phyloP scores from a whole-genome alignment of 2,888 invertebrate species.

The Saturnia japonica region DNA sequence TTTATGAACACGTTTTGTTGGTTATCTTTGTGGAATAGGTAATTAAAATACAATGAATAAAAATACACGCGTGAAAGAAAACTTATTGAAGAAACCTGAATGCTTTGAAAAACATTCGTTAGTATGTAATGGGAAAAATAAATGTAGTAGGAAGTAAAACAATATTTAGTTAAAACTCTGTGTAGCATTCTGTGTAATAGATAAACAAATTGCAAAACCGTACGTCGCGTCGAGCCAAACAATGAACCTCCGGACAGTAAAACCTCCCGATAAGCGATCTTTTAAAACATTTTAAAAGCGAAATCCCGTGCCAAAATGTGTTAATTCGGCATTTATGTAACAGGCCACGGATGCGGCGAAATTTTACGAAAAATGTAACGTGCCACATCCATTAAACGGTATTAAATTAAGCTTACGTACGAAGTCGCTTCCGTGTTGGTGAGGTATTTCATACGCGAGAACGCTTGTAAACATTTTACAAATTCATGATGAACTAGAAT shows the following conservation, averaged over 20 bases:
- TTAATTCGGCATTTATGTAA: conserved; percentile 62
- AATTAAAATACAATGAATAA: no score
- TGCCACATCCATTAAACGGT: conserved; percentile 46
- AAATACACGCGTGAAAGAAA: no score
- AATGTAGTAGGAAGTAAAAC: no score
- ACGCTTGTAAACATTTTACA: background rate
- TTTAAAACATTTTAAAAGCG: conserved; percentile 63
- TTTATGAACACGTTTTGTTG: no score
- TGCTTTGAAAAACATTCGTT: no score
- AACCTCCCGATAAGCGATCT: conserved; percentile 53
- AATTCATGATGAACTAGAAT: background rate
- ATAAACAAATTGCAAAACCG: conserved; percentile 13
- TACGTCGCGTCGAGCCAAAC: conserved; percentile 51
- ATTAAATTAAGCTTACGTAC: conserved; percentile 58
- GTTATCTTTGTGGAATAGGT: no score
- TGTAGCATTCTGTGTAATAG: background rate
- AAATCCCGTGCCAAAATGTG: conserved; percentile 64
- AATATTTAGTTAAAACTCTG: background rate
- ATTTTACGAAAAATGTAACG: conserved; percentile 55
- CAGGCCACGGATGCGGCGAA: conserved; percentile 47
- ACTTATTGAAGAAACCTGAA: no score
- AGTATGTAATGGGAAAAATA: background rate
- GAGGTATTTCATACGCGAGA: background rate
- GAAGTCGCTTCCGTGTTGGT: conserved; percentile 29
- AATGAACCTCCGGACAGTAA: conserved; percentile 54